Evolutionary conservation across 2,113 vertebrate species (phyloP).

Genomic region (Lophochroa leadbeateri): DNA sequence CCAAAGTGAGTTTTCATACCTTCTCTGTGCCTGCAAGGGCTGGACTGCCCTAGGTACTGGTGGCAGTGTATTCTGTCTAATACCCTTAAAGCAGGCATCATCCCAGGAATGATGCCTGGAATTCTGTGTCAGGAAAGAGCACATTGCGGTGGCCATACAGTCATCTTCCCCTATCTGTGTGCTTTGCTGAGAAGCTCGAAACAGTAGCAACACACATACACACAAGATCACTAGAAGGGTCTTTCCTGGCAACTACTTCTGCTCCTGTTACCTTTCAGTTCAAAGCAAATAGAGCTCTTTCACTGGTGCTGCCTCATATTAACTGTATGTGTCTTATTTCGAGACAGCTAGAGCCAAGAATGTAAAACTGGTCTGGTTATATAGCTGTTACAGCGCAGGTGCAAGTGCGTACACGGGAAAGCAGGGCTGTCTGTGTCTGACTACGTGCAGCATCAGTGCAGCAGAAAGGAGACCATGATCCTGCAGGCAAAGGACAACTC

Average conservation of each 20-base stretch:
- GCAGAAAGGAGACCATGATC: background rate
- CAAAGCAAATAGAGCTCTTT: conserved; percentile 2
- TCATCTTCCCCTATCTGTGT: background rate
- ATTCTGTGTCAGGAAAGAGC: background rate
- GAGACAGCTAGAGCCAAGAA: background rate
- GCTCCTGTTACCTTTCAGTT: conserved; percentile 5
- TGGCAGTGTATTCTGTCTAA: background rate
- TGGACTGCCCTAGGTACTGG: background rate
- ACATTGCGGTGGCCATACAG: background rate
- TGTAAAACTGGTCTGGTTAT: background rate
- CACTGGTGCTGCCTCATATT: background rate
- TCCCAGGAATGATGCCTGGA: background rate
- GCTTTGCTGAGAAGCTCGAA: background rate
- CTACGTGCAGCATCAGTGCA: background rate
- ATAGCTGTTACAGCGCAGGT: background rate
- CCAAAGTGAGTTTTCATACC: background rate
- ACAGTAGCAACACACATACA: background rate
- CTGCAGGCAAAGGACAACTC: background rate
- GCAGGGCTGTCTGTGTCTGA: background rate
- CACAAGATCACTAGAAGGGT: background rate
- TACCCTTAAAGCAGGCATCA: background rate
- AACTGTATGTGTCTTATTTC: background rate
- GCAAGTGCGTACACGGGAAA: background rate
- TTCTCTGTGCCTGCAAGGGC: background rate
- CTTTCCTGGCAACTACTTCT: conserved; percentile 7